Conservation (phyloP, 2,797 vertebrate species). For the Danionella dracula region DNA sequence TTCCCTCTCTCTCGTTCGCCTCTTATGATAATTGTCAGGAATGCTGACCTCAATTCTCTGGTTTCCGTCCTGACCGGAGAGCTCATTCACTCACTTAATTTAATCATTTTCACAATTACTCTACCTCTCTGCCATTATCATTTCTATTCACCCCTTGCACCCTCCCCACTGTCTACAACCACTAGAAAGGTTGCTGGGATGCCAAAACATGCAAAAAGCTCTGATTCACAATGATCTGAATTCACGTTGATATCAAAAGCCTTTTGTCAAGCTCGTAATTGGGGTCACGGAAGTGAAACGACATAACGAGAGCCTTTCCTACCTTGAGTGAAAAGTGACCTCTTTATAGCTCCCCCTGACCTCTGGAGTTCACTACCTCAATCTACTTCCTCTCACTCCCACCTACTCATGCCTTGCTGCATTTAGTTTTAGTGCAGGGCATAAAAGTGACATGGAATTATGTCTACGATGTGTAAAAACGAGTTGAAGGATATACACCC, state of each 20-base stretch:
- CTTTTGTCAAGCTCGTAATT: constrained; percentile 43
- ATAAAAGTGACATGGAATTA: background rate
- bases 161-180: background rate
- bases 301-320: constrained; percentile 26
- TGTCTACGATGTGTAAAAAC: background rate
- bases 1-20: background rate
- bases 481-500: background rate
- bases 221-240: background rate
- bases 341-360: background rate
- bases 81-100: constrained; percentile 55
- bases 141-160: background rate
- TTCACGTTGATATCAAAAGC: constrained; percentile 25
- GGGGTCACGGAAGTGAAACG: constrained; percentile 29
- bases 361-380: constrained; percentile 18
- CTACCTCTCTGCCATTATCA: constrained; percentile 32
- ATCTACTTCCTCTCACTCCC: constrained; percentile 1
- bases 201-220: constrained; percentile 4
- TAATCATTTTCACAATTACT: constrained; percentile 48
- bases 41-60: constrained; percentile 63
- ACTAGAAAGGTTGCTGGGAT: constrained; percentile 13
- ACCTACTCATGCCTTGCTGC: background rate
- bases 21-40: constrained; percentile 59
- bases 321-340: background rate
- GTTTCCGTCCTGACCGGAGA: constrained; percentile 57
- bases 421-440: background rate